Conservation (phyloP, 2,888 invertebrate genomes). For the Rapana venosa region DNA sequence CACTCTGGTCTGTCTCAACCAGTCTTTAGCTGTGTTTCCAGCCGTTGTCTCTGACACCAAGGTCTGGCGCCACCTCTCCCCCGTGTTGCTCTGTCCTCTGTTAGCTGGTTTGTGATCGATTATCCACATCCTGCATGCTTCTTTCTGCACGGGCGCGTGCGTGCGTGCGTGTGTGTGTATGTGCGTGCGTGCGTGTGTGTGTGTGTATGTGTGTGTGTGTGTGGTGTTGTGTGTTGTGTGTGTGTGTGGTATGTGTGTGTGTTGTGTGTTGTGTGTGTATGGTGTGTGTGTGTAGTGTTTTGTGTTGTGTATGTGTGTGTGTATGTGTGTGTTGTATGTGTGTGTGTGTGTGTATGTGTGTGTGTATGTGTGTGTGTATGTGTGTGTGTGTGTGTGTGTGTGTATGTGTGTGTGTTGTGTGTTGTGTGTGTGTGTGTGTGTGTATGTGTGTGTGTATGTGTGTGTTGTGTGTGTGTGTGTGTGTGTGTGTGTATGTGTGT, state of each 20-base stretch:
- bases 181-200: neutral
- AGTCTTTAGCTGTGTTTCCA: neutral
- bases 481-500: neutral
- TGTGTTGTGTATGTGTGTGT: no score
- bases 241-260: conserved; percentile 1
- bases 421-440: no score
- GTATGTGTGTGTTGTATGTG: neutral
- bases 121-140: neutral
- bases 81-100: neutral
- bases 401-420: neutral
- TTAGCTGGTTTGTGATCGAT: neutral
- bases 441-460: neutral
- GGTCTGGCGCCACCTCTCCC: neutral
- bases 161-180: conserved; percentile 15
- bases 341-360: conserved; percentile 15
- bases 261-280: neutral
- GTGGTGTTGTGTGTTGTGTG: neutral
- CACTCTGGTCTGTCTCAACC: neutral
- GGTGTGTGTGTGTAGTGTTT: neutral
- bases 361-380: neutral
- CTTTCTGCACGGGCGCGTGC: neutral
- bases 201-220: neutral
- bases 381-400: neutral
- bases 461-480: neutral
- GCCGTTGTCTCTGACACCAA: neutral